Percentiles rank a stretch among this genome's conserved stretches.
phyloP scores from a whole-genome alignment of 2,888 invertebrate genomes.

The Scaptomyza parva region DNA sequence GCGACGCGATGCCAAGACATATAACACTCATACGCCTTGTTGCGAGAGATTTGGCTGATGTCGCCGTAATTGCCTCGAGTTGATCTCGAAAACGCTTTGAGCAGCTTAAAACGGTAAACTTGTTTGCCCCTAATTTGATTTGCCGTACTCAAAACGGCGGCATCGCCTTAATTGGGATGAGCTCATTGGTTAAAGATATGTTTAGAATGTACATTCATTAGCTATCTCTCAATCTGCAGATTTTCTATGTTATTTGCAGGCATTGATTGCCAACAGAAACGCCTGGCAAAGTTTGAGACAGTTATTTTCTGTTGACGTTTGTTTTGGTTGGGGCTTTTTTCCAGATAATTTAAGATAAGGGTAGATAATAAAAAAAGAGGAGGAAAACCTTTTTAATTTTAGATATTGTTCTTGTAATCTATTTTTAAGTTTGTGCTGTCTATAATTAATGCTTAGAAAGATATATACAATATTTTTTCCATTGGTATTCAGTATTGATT shows the following conservation, averaged over 20 bases:
- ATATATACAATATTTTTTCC: no score
- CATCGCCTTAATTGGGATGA: constrained; percentile 53
- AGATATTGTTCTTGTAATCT: background rate
- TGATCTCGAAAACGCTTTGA: constrained; percentile 32
- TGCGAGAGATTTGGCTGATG: constrained; percentile 14
- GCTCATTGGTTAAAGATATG: constrained; percentile 61
- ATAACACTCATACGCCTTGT: constrained; percentile 32
- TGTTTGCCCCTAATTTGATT: constrained; percentile 77
- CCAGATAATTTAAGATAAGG: background rate
- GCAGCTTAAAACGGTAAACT: constrained; percentile 62
- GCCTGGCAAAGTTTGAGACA: constrained; percentile 28
- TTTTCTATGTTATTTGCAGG: constrained; percentile 13
- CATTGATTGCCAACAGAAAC: constrained; percentile 17
- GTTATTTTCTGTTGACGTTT: background rate
- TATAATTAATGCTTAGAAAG: no score
- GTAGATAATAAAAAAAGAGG: background rate
- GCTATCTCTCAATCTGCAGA: constrained; percentile 9
- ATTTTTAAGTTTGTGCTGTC: background rate
- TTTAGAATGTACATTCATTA: constrained; percentile 62
- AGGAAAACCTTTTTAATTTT: background rate
- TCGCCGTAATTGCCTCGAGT: constrained; percentile 54
- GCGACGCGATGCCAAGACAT: constrained; percentile 1
- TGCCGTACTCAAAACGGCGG: constrained; percentile 34
- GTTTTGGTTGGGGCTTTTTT: constrained; percentile 14
- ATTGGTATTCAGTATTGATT: no score